phyloP scores from a whole-genome alignment of 1,140 invertebrate genomes.

The Zophobas atratus region DNA sequence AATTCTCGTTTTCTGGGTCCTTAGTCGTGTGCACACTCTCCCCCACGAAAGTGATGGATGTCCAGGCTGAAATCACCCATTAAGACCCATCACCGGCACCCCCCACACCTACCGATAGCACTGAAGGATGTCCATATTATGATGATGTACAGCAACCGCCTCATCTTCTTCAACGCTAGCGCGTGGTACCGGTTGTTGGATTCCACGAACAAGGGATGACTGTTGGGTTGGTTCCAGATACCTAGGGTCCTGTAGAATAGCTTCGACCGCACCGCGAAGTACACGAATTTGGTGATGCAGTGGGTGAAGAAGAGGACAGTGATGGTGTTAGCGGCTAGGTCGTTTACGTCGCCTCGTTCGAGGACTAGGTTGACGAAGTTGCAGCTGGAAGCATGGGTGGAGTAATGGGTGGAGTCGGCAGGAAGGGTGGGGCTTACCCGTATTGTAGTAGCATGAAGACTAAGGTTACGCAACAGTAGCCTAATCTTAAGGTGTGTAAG shows the following conservation, averaged over 20 bases:
- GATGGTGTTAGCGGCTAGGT: slow-evolving; percentile 85
- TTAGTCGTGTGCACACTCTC: slow-evolving; percentile 78
- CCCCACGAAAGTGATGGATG: slow-evolving; percentile 83
- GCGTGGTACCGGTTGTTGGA: slow-evolving; percentile 83
- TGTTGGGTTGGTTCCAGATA: slow-evolving; percentile 86
- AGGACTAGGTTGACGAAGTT: slow-evolving; percentile 79
- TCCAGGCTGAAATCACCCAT: slow-evolving; percentile 70
- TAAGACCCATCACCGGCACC: slow-evolving; percentile 18
- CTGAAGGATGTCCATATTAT: slow-evolving; percentile 74
- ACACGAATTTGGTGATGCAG: slow-evolving; percentile 81
- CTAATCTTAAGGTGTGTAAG: slow-evolving; percentile 72
- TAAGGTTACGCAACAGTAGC: slow-evolving; percentile 75
- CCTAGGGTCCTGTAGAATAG: slow-evolving; percentile 83
- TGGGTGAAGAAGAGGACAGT: slow-evolving; percentile 87
- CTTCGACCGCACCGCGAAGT: slow-evolving; percentile 81
- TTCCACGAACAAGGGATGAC: slow-evolving; percentile 87
- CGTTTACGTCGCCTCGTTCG: slow-evolving; percentile 84
- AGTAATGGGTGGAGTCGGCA: not conserved
- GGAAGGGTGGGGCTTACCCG: slow-evolving; percentile 58
- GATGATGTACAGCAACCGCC: slow-evolving; percentile 80
- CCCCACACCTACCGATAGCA: slow-evolving; percentile 69
- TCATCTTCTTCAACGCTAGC: slow-evolving; percentile 82
- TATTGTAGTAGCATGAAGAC: slow-evolving; percentile 78
- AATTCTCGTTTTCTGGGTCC: slow-evolving; percentile 80
- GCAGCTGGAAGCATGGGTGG: slow-evolving; percentile 64